Evolutionary conservation across 2,113 vertebrate genomes (phyloP), one percentile per base, ranked within the genome.

Genomic region (Dascyllus trimaculatus): DNA sequence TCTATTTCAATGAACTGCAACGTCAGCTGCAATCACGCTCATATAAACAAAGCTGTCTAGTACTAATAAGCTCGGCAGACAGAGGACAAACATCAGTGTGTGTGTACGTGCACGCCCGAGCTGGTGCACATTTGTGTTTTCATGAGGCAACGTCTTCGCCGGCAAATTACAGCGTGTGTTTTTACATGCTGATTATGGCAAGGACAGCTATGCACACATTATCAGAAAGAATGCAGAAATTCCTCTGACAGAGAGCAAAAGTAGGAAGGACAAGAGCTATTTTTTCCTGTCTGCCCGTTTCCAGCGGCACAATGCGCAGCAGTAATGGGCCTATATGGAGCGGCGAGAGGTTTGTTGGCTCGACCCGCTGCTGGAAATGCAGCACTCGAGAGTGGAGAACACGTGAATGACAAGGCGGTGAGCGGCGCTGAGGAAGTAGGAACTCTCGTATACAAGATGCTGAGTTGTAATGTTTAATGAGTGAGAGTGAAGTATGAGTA

Each of bases 111-210:
- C 32, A 29, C 21, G 25, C 40, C 11, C 14, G 25, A 22, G 25
- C n/a, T 56, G 19, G 19, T 32, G 40, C 40, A 32, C 21, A 17
- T 60, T 21, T 59, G 62, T 70, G 52, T 75, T 74, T 82, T 80
- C 58, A 78, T 46, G 60, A 73, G 75, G 48, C 78, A 60, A 81
- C 74, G 77, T 43, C 57, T 81, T 87, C 60, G 73, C 43, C 13
- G 56, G 11, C 17, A 90, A 92, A 93, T 90, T 83, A 90, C 18
- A 91, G 81, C 71, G 65, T 71, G 73, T 49, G 82, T 73, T 81
- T 82, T 82, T 38, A 88, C 71, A 81, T 80, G 78, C 71, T 61
- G 67, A 90, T 91, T 91, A 87, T 81, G 81, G 84, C 21, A 13
- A 29, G 43, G 35, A 57, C 25, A 87, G 69, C 38, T 82, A 85